Evolutionary conservation across 2,113 vertebrate species (phyloP).

Genomic region (Siniperca knerii): DNA sequence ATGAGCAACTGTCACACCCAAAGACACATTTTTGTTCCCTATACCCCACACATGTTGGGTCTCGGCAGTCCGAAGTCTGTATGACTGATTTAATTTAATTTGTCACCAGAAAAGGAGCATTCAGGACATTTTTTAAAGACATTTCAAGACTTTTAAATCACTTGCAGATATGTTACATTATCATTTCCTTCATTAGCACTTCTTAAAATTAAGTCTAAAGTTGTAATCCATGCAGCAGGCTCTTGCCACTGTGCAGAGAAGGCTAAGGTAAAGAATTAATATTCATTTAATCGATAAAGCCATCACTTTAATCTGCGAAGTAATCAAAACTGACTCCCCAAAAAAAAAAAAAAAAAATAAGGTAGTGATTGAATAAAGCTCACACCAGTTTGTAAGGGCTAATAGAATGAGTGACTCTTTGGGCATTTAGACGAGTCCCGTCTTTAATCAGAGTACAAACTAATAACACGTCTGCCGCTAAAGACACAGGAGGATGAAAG

Average conservation of each 20-base stretch:
- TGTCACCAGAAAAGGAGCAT: background rate
- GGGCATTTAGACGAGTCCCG: slow-evolving; percentile 46
- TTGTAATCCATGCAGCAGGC: background rate
- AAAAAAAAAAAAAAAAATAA: background rate
- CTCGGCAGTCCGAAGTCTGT: background rate
- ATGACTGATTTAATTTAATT: background rate
- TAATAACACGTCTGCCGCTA: slow-evolving; percentile 60
- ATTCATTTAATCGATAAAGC: slow-evolving; percentile 47
- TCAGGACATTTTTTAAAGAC: background rate
- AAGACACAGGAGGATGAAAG: slow-evolving; percentile 68
- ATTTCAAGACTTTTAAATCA: background rate
- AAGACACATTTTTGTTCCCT: background rate
- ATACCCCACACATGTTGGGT: background rate
- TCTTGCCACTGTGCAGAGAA: background rate
- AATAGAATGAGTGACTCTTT: slow-evolving; percentile 56
- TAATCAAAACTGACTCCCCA: slow-evolving; percentile 39
- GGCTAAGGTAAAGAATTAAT: slow-evolving; percentile 29
- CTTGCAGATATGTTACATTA: background rate
- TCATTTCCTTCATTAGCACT: background rate
- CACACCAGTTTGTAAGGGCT: slow-evolving; percentile 20
- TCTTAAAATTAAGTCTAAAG: background rate
- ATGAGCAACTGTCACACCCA: background rate
- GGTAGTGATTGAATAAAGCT: slow-evolving; percentile 21
- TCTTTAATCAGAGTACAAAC: slow-evolving; percentile 69
- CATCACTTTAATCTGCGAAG: slow-evolving; percentile 23